A percentile compares a stretch with the other conserved stretches of the same genome.
phyloP scores from a whole-genome alignment of 2,113 vertebrate genomes.

The Ardeotis arabs region DNA sequence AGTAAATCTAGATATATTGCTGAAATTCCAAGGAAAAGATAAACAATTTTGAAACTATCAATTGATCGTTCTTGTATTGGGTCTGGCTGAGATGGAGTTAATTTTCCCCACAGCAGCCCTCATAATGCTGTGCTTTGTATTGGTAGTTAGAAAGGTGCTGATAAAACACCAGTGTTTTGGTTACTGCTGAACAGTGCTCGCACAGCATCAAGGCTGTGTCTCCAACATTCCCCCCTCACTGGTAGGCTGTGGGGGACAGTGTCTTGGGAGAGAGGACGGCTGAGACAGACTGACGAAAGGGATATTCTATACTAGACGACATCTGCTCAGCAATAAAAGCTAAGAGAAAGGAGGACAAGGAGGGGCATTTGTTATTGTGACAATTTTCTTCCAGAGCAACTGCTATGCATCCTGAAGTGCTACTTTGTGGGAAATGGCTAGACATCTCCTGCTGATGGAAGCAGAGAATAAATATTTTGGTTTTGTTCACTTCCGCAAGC shows the following conservation, averaged over 20 bases:
- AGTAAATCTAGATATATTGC: neutral
- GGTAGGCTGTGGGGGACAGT: neutral
- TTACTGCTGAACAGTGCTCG: neutral
- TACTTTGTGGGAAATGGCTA: neutral
- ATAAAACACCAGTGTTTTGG: neutral
- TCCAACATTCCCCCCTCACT: neutral
- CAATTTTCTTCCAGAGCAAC: neutral
- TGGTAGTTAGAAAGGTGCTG: neutral
- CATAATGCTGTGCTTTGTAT: neutral
- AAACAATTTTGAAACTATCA: neutral
- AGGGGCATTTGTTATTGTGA: too few species aligned
- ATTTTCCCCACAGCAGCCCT: too few species aligned
- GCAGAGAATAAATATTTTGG: neutral
- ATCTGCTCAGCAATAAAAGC: neutral
- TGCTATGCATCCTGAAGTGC: fast-evolving
- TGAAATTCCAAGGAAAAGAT: neutral
- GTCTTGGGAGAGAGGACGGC: neutral
- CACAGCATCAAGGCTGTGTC: neutral
- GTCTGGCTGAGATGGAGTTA: neutral
- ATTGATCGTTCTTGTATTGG: neutral
- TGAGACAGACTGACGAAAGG: neutral
- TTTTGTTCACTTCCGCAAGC: neutral
- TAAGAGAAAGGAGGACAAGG: neutral
- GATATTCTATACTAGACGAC: neutral
- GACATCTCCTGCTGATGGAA: neutral